Evolutionary conservation across 2,113 vertebrate species (phyloP).

Genomic region (Actinemys pallida): DNA sequence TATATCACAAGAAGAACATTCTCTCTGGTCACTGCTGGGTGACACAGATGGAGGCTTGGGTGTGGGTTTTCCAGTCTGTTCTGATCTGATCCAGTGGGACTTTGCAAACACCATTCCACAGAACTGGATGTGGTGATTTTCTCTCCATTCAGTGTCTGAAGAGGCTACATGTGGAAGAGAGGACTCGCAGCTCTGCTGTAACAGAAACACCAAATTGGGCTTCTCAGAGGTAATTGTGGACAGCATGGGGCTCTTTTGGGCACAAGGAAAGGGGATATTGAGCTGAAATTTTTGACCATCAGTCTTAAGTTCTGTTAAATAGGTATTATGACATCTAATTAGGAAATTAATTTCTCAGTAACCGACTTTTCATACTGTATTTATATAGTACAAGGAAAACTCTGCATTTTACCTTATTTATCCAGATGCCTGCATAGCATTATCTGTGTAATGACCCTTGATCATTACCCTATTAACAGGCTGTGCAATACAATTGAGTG

Average conservation of each 20-base stretch:
- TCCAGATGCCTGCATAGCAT: neutral
- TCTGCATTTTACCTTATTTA: neutral
- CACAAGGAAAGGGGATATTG: neutral
- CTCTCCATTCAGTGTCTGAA: slow-evolving; percentile 62
- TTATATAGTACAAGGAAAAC: neutral
- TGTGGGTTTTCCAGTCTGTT: neutral
- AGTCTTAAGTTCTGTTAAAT: neutral
- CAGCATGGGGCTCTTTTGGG: neutral
- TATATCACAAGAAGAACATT: neutral
- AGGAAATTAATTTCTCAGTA: slow-evolving; percentile 14
- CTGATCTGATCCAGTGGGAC: neutral
- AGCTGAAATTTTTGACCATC: neutral
- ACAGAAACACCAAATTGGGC: neutral
- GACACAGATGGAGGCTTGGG: neutral
- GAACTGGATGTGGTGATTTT: neutral
- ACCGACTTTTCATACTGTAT: neutral
- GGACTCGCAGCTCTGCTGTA: neutral
- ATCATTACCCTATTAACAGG: neutral
- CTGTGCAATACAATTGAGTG: neutral
- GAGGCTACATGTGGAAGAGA: slow-evolving; percentile 60
- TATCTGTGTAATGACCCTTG: neutral
- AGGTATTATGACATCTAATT: neutral
- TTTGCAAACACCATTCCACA: neutral
- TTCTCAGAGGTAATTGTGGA: slow-evolving; percentile 52
- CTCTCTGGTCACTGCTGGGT: neutral